Conservation (phyloP, 2,113 vertebrate species). For the Chinchilla lanigera region DNA sequence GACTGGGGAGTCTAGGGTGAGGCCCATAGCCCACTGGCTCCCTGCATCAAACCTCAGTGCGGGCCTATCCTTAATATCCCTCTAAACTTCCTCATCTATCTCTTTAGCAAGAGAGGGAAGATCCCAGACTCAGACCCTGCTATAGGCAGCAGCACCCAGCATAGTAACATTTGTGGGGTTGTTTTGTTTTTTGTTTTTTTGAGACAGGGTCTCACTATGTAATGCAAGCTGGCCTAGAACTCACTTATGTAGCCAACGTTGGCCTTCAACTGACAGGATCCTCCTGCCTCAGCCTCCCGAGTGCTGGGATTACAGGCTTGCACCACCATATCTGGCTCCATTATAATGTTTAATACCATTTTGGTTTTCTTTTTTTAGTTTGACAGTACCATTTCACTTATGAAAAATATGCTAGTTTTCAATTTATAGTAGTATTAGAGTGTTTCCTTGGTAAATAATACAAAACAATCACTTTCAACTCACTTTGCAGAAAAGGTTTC, state of each 20-base stretch:
- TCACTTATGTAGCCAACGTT: too few species aligned
- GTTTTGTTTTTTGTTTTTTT: too few species aligned
- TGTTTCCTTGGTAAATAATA: neutral
- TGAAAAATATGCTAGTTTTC: neutral
- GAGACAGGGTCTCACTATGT: too few species aligned
- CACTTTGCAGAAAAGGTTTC: neutral
- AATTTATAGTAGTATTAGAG: neutral
- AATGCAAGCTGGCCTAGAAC: too few species aligned
- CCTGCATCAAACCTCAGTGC: neutral
- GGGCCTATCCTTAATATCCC: neutral
- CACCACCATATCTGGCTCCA: too few species aligned
- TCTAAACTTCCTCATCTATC: neutral
- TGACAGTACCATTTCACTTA: neutral
- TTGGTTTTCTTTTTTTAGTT: neutral
- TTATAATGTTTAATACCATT: neutral
- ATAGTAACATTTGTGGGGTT: neutral
- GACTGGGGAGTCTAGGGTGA: neutral
- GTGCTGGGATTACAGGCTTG: too few species aligned
- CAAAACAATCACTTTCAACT: neutral
- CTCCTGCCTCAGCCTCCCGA: too few species aligned
- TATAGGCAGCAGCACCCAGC: neutral
- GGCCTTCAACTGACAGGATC: too few species aligned
- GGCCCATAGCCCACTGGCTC: neutral
- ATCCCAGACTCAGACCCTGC: neutral
- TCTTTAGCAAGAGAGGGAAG: neutral